A percentile compares a stretch with the other conserved stretches of the same genome.
Evolutionary conservation across 1,140 invertebrate genomes (phyloP).

Genomic region (Drosophila baimaii): DNA sequence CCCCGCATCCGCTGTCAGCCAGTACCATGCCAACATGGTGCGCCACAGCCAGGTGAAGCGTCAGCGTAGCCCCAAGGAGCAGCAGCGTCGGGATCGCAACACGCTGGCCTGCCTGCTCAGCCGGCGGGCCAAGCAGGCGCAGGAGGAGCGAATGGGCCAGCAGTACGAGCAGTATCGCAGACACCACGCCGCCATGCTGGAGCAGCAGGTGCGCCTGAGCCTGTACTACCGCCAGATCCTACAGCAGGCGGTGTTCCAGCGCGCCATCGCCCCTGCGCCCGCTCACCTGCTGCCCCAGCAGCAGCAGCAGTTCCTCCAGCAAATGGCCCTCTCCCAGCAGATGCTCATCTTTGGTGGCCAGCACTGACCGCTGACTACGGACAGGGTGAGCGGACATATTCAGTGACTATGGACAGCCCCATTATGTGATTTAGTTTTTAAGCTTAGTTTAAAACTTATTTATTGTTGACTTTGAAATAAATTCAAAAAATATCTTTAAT

Average conservation of each 20-base stretch:
- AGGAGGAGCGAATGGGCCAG: slow-evolving; percentile 45
- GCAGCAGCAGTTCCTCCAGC: slow-evolving; percentile 52
- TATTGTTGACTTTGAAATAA: slow-evolving; percentile 61
- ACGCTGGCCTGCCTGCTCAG: slow-evolving; percentile 61
- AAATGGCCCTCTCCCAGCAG: slow-evolving; percentile 70
- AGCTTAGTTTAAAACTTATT: slow-evolving; percentile 48
- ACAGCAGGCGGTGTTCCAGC: slow-evolving; percentile 68
- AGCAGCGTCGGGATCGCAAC: slow-evolving; percentile 68
- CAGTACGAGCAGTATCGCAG: slow-evolving; percentile 55
- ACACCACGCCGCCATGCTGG: slow-evolving; percentile 54
- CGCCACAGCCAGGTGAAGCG: slow-evolving; percentile 33
- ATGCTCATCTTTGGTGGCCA: slow-evolving; percentile 62
- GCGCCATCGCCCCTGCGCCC: slow-evolving; percentile 7
- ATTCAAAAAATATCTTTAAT: slow-evolving; percentile 14
- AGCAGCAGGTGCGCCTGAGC: slow-evolving; percentile 60
- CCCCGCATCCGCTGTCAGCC: slow-evolving; percentile 12
- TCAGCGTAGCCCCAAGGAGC: slow-evolving; percentile 63
- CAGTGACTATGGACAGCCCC: slow-evolving; percentile 45
- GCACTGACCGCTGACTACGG: background rate
- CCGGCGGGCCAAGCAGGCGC: slow-evolving; percentile 56
- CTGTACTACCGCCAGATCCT: slow-evolving; percentile 67
- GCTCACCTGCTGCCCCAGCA: slow-evolving; percentile 44
- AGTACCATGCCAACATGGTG: slow-evolving; percentile 72
- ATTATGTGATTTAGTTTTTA: slow-evolving; percentile 65
- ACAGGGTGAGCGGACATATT: background rate